Conservation (phyloP, 2,797 vertebrate species). For the Semaprochilodus insignis region DNA sequence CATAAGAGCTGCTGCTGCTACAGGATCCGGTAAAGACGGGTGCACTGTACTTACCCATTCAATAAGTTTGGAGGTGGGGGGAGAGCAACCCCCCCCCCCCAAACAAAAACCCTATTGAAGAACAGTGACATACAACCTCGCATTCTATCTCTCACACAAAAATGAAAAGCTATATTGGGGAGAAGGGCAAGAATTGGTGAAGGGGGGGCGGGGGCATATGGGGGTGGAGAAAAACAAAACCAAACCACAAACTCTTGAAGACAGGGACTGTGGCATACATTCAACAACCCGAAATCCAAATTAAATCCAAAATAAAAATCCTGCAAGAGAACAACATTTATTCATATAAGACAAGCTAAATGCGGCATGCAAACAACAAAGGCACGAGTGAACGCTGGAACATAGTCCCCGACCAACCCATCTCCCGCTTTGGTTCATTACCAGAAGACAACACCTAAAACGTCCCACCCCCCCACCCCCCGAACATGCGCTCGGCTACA, state of each 20-base stretch:
- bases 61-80: constrained; percentile 15
- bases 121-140: neutral
- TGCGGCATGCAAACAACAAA: constrained; percentile 43
- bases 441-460: constrained; percentile 22
- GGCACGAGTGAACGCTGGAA: constrained; percentile 32
- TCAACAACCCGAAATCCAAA: constrained; percentile 56
- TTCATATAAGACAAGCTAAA: constrained; percentile 28
- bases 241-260: neutral
- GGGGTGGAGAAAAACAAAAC: neutral
- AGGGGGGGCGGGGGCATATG: no score
- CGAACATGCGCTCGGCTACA: constrained; percentile 50
- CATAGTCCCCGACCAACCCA: constrained; percentile 29
- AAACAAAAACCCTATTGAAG: neutral
- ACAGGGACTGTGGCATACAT: neutral
- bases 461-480: neutral
- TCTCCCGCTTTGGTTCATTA: constrained; percentile 23
- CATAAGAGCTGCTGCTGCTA: neutral
- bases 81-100: no score
- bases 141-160: neutral
- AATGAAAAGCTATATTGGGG: neutral
- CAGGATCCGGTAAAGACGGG: neutral
- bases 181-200: no score
- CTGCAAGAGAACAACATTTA: constrained; percentile 69
- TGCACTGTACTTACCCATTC: constrained; percentile 43
- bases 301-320: constrained; percentile 52